These are phyloP conservation scores for Oscheius sp. DNA, from an alignment of 1,140 invertebrate genomes.

Conservation along the genomic window DNA sequence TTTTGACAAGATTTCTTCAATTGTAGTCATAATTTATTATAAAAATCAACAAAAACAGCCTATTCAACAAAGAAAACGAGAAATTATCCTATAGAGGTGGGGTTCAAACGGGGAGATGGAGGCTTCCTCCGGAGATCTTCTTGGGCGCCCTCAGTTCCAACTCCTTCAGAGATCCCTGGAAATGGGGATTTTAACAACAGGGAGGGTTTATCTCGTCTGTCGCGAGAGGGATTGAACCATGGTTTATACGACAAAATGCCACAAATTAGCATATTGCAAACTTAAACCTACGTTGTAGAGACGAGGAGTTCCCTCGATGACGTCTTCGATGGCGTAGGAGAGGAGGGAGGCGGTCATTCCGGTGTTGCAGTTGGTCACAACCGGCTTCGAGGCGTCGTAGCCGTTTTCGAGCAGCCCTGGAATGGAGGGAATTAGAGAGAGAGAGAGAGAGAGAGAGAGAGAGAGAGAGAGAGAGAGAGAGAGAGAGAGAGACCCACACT, in stretches of 20 bases:
- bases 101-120: conserved; percentile 19
- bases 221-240: not conserved
- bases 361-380: conserved; percentile 51
- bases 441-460: too few species aligned
- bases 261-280: conserved; percentile 6
- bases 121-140: conserved; percentile 41
- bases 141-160: conserved; percentile 49
- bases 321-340: conserved; percentile 45
- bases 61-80: too few species aligned
- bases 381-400: conserved; percentile 40
- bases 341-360: conserved; percentile 56
- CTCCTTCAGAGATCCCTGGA: conserved; percentile 50
- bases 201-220: not conserved
- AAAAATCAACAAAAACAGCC: too few species aligned
- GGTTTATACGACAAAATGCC: too few species aligned
- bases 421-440: conserved; percentile 3
- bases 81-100: too few species aligned
- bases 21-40: too few species aligned
- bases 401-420: conserved; percentile 17
- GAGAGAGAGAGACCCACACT: conserved; percentile 28
- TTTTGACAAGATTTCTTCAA: too few species aligned
- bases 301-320: conserved; percentile 26
- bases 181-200: too few species aligned
- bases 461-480: not conserved
- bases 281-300: conserved; percentile 43